A percentile compares a stretch with the other conserved stretches of the same genome.
Conservation (phyloP, 2,113 vertebrate genomes). For the Daboia siamensis region DNA sequence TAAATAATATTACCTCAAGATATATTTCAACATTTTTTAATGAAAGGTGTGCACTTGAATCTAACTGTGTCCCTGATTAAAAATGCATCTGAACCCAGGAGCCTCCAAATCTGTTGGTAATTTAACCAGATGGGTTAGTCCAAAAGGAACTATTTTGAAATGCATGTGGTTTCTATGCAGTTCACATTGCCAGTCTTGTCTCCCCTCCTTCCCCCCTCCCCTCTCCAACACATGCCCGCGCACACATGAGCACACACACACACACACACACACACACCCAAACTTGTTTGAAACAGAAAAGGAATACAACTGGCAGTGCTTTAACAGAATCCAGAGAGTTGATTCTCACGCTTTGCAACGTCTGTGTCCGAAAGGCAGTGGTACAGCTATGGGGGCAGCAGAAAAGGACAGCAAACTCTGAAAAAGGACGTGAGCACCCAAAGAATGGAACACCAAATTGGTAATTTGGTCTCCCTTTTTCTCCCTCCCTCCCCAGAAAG, state of each 20-base stretch:
- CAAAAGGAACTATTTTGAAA: background rate
- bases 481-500: background rate
- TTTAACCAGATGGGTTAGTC: background rate
- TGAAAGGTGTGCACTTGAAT: background rate
- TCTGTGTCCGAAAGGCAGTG: background rate
- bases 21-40: background rate
- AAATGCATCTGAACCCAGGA: background rate
- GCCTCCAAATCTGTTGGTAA: background rate
- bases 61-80: background rate
- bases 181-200: background rate
- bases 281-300: background rate
- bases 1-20: background rate
- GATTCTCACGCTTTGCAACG: background rate
- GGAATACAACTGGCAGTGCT: background rate
- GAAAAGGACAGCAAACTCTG: background rate
- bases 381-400: background rate
- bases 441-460: background rate
- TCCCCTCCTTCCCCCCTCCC: background rate
- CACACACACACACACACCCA: background rate
- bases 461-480: background rate
- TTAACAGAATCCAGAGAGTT: background rate
- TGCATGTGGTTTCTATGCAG: background rate
- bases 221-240: background rate
- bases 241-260: background rate
- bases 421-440: background rate